Evolutionary conservation across 2,797 vertebrate species (phyloP).

Genomic region (Erethizon dorsatum): DNA sequence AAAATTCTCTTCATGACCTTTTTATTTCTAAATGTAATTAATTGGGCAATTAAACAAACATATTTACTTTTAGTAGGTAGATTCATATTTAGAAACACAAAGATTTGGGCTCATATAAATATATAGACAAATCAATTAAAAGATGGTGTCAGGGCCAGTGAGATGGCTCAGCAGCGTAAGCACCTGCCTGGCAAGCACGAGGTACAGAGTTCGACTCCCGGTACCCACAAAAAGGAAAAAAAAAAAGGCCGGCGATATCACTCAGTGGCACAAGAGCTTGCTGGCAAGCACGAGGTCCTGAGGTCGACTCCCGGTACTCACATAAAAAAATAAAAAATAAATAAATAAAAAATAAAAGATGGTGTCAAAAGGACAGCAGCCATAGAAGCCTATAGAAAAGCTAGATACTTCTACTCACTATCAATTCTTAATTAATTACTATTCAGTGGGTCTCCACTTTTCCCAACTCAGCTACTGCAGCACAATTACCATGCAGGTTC

Average conservation of each 20-base stretch:
- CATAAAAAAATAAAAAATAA: no score
- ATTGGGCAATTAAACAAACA: background rate
- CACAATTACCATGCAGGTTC: background rate
- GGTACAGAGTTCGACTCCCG: no score
- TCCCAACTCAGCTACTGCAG: background rate
- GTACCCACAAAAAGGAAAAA: no score
- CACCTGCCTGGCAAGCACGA: no score
- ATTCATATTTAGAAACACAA: constrained; percentile 14
- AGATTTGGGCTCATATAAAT: background rate
- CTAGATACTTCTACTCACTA: background rate
- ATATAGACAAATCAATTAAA: background rate
- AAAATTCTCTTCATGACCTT: background rate
- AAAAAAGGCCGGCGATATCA: no score
- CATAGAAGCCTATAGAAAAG: background rate
- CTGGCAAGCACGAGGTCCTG: no score
- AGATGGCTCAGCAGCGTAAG: no score
- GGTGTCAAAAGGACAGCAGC: background rate
- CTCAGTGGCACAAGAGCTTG: no score
- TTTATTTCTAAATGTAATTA: constrained; percentile 13
- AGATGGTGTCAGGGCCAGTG: background rate
- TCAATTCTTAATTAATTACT: background rate
- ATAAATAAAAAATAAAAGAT: background rate
- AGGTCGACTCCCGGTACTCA: no score
- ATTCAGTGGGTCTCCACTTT: background rate
- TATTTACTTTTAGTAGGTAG: background rate